A percentile compares a stretch with the other conserved stretches of the same genome.
phyloP scores from a whole-genome alignment of 2,888 invertebrate genomes.

The Microdon myrmicae region DNA sequence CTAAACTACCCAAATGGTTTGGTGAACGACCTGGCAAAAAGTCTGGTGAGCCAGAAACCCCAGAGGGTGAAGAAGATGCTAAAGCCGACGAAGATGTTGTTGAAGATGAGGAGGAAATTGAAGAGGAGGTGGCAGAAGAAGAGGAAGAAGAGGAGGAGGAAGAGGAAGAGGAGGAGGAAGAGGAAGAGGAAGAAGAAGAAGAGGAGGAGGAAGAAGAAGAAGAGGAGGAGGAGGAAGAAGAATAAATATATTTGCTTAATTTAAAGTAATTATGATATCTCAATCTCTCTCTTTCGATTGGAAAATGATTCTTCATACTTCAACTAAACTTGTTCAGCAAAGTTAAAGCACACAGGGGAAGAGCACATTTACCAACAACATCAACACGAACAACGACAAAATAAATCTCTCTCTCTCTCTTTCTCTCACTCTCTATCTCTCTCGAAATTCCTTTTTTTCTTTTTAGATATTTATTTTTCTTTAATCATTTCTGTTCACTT shows the following conservation, averaged over 20 bases:
- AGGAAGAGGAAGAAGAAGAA: constrained; percentile 67
- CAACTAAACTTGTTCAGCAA: constrained; percentile 32
- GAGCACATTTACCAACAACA: constrained; percentile 28
- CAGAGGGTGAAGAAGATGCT: constrained; percentile 90
- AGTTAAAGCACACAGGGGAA: constrained; percentile 25
- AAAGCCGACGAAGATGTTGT: constrained; percentile 80
- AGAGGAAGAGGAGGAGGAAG: constrained; percentile 72
- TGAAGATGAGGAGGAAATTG: constrained; percentile 79
- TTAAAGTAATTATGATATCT: constrained; percentile 42
- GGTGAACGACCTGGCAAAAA: constrained; percentile 95
- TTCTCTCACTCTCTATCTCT: constrained; percentile 58
- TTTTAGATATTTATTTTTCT: constrained; percentile 56
- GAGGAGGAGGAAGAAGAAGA: constrained; percentile 67
- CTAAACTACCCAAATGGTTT: constrained; percentile 95
- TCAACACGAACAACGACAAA: constrained; percentile 37
- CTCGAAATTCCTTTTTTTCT: constrained; percentile 57
- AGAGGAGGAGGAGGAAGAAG: constrained; percentile 65
- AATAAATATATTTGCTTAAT: constrained; percentile 58
- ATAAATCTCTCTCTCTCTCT: constrained; percentile 56
- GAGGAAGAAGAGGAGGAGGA: constrained; percentile 78
- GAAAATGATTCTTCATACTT: constrained; percentile 20
- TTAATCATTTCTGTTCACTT: constrained; percentile 53
- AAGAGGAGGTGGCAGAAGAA: constrained; percentile 81
- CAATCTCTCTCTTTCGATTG: constrained; percentile 53
- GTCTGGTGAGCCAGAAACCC: constrained; percentile 87